phyloP scores from a whole-genome alignment of 2,113 vertebrate species.

The Elephas maximus region DNA sequence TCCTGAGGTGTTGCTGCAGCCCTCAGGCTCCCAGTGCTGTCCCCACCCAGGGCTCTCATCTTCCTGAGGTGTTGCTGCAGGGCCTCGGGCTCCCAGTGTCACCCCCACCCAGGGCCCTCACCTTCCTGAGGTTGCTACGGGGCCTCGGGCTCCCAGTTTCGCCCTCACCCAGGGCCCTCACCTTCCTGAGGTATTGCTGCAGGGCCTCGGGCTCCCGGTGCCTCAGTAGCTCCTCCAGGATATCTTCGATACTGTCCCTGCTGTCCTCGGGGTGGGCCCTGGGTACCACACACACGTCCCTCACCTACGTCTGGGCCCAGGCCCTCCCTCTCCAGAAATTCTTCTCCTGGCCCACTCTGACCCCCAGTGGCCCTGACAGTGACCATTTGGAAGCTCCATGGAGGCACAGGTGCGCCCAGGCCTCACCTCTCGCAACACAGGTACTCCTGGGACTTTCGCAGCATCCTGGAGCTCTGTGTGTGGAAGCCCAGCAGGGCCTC shows the following conservation, averaged over 20 bases:
- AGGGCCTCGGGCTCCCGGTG: slow-evolving; percentile 72
- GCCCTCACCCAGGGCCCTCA: slow-evolving; percentile 53
- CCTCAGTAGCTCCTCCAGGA: slow-evolving; percentile 84
- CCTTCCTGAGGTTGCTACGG: slow-evolving; percentile 86
- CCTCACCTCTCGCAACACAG: slow-evolving; percentile 87
- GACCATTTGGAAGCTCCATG: background rate
- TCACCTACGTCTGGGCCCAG: background rate
- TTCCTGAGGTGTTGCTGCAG: slow-evolving; percentile 84
- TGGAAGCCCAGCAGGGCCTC: slow-evolving; percentile 90
- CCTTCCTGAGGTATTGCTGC: slow-evolving; percentile 86
- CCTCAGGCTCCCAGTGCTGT: slow-evolving; percentile 50
- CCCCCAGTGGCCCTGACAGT: background rate
- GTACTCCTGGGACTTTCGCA: slow-evolving; percentile 85
- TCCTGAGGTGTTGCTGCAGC: slow-evolving; percentile 82
- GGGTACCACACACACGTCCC: background rate
- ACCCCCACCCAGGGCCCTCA: slow-evolving; percentile 48
- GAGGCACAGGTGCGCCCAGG: accelerated
- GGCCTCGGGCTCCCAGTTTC: too few species aligned
- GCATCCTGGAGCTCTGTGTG: slow-evolving; percentile 82
- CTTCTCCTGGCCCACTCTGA: background rate
- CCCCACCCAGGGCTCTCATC: slow-evolving; percentile 74
- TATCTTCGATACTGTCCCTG: slow-evolving; percentile 72
- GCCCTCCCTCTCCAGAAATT: background rate
- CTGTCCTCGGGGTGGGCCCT: slow-evolving; percentile 76
- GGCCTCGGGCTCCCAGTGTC: too few species aligned